Evolutionary conservation across 2,113 vertebrate species (phyloP).

Genomic region (Solea senegalensis): DNA sequence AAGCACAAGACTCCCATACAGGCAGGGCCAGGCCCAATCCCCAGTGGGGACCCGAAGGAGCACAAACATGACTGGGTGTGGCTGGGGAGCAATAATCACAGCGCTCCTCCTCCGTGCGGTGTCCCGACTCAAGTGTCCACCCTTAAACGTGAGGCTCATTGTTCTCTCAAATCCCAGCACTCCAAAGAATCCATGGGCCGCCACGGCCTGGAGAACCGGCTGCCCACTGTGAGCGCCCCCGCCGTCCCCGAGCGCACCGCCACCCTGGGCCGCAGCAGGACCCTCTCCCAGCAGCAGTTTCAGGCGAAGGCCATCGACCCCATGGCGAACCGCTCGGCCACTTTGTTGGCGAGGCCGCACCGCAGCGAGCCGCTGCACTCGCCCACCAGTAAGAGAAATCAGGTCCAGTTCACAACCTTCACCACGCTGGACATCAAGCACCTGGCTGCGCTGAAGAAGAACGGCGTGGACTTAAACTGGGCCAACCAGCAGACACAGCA

Average conservation of each 20-base stretch:
- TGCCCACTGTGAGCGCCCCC: conserved; percentile 45
- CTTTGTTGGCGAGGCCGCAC: conserved; percentile 75
- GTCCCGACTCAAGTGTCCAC: conserved; percentile 75
- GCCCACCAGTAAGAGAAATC: conserved; percentile 96
- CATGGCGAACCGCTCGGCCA: conserved; percentile 66
- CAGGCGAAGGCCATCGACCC: conserved; percentile 53
- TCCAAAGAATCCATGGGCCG: conserved; percentile 53
- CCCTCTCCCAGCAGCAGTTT: conserved; percentile 67
- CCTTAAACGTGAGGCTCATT: conserved; percentile 71
- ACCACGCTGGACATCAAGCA: conserved; percentile 85
- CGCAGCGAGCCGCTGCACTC: conserved; percentile 86
- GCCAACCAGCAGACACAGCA: conserved; percentile 79
- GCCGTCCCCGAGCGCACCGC: conserved; percentile 84
- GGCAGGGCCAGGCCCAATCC: conserved; percentile 76
- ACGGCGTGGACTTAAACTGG: conserved; percentile 88
- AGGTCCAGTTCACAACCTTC: conserved; percentile 96
- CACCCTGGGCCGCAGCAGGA: conserved; percentile 76
- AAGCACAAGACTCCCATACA: conserved; percentile 86
- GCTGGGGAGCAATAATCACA: conserved; percentile 77
- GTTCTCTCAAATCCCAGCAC: conserved; percentile 48
- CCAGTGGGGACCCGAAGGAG: conserved; percentile 79
- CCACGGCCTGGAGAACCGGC: conserved; percentile 24
- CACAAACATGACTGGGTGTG: conserved; percentile 93
- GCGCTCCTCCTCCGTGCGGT: conserved; percentile 61
- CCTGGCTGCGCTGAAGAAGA: conserved; percentile 78